A percentile compares a stretch with the other conserved stretches of the same genome.
phyloP scores from a whole-genome alignment of 2,113 vertebrate species.

The Vombatus ursinus region DNA sequence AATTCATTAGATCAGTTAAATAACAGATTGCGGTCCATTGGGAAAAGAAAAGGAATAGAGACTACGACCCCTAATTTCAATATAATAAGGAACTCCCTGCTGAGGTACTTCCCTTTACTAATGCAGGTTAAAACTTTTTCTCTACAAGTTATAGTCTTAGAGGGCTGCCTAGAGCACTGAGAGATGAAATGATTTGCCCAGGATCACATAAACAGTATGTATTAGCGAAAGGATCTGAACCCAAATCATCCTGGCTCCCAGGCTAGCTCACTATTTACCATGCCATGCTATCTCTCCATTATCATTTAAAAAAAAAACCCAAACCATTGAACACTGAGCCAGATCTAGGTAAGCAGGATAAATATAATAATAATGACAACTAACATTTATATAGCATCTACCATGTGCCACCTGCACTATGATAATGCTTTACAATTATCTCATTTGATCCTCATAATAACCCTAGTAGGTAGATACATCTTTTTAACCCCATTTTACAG shows the following conservation, averaged over 20 bases:
- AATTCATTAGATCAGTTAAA: not conserved
- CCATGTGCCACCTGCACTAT: not conserved
- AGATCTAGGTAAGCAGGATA: not conserved
- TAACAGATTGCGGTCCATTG: not conserved
- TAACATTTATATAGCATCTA: not conserved
- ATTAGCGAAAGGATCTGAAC: not conserved
- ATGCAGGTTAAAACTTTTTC: not conserved
- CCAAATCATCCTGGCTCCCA: not conserved
- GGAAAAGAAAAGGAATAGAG: not conserved
- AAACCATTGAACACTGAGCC: not conserved
- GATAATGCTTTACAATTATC: not conserved
- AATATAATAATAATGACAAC: not conserved
- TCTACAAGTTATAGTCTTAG: not conserved
- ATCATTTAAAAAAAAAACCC: not conserved
- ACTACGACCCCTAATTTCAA: not conserved
- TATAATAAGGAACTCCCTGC: not conserved
- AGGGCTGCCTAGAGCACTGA: not conserved
- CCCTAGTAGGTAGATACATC: not conserved
- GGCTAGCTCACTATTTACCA: not conserved
- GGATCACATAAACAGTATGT: not conserved
- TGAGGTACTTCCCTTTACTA: not conserved
- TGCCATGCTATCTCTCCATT: not conserved
- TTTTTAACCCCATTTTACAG: not conserved
- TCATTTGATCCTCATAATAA: not conserved
- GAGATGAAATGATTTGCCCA: not conserved